A percentile compares a stretch with the other conserved stretches of the same genome.
phyloP scores from a whole-genome alignment of 1,140 invertebrate species.

The Anastatus disparis region DNA sequence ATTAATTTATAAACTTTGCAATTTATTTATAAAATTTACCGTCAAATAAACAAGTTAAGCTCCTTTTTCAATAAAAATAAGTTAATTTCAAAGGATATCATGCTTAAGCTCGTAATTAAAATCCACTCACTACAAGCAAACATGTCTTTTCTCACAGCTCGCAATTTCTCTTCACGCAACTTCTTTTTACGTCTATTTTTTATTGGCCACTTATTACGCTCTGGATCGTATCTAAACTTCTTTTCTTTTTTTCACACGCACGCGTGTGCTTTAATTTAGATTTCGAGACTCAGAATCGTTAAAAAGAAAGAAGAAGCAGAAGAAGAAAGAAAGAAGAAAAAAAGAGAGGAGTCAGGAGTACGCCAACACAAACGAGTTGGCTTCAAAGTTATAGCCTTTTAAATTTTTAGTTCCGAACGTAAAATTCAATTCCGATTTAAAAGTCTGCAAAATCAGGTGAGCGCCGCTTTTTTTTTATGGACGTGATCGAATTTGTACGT shows the following conservation, averaged over 20 bases:
- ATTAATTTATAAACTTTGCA: too few species aligned
- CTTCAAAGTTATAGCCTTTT: background rate
- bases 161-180: background rate
- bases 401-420: slow-evolving; percentile 5
- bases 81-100: too few species aligned
- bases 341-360: background rate
- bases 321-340: too few species aligned
- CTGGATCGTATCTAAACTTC: background rate
- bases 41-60: too few species aligned
- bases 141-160: background rate
- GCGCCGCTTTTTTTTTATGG: too few species aligned
- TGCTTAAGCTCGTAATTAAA: background rate
- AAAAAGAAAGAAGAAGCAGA: too few species aligned
- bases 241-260: background rate
- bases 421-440: slow-evolving; percentile 11
- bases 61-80: too few species aligned
- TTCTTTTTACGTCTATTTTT: background rate
- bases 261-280: background rate
- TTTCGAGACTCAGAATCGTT: slow-evolving; percentile 1
- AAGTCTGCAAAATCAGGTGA: background rate
- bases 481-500: background rate
- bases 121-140: background rate
- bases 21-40: too few species aligned
- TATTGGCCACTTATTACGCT: background rate
- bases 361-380: too few species aligned